A percentile compares a stretch with the other conserved stretches of the same genome.
Evolutionary conservation across 2,888 invertebrate species (phyloP).

Genomic region (Cheilosia grossa): DNA sequence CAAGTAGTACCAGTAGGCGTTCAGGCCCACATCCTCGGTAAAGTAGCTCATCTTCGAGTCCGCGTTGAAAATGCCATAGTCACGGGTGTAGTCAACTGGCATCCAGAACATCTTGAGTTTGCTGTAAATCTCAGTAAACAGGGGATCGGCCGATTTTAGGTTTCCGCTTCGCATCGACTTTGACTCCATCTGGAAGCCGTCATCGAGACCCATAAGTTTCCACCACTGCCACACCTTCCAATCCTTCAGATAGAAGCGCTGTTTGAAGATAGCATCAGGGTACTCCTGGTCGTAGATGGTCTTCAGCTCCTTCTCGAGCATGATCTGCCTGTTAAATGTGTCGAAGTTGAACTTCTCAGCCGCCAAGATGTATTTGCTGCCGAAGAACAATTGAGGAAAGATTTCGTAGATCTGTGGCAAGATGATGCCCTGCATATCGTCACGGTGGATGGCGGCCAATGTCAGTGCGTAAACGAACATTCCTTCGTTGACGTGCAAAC

Average conservation of each 20-base stretch:
- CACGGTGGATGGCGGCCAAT: conserved; percentile 85
- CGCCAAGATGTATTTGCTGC: conserved; percentile 84
- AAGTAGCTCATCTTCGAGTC: conserved; percentile 87
- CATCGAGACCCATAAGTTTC: conserved; percentile 80
- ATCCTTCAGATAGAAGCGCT: conserved; percentile 78
- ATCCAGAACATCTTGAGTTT: conserved; percentile 79
- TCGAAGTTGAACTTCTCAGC: conserved; percentile 76
- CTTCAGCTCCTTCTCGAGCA: conserved; percentile 81
- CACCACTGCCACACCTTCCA: conserved; percentile 81
- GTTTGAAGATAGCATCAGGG: neutral
- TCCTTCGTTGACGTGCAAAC: conserved; percentile 85
- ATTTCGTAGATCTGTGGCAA: conserved; percentile 87
- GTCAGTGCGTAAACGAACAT: conserved; percentile 86
- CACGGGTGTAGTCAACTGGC: conserved; percentile 86
- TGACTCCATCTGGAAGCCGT: conserved; percentile 78
- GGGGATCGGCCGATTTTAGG: conserved; percentile 66
- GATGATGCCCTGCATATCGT: conserved; percentile 84
- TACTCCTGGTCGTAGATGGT: conserved; percentile 82
- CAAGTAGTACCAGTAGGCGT: conserved; percentile 88
- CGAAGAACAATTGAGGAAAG: conserved; percentile 86
- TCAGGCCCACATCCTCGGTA: conserved; percentile 86
- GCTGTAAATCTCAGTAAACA: conserved; percentile 78
- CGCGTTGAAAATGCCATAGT: conserved; percentile 84
- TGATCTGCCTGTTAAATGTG: conserved; percentile 78
- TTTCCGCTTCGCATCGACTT: conserved; percentile 77